Conservation (phyloP, 1,140 invertebrate species). For the Nasonia longicornis region DNA sequence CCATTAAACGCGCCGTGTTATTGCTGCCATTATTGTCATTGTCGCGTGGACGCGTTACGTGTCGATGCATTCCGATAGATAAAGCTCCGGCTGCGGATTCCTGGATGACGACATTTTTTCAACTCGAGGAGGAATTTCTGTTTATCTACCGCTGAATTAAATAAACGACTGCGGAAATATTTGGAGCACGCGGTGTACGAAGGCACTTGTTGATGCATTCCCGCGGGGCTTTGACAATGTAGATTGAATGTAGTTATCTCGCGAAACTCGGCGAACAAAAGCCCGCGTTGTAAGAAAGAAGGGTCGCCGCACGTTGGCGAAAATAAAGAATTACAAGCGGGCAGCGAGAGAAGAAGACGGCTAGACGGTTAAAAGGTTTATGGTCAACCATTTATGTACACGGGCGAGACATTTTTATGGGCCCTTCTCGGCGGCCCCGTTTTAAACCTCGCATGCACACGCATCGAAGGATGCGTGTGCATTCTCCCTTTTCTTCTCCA, state of each 20-base stretch:
- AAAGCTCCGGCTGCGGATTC: neutral
- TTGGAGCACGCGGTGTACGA: too few species aligned
- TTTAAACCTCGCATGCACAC: neutral
- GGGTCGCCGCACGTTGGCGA: neutral
- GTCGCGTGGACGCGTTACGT: neutral
- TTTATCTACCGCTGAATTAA: neutral
- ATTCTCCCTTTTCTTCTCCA: neutral
- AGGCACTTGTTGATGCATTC: too few species aligned
- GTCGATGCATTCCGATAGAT: slow-evolving; percentile 30
- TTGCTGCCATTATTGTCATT: slow-evolving; percentile 22
- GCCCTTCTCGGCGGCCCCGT: neutral
- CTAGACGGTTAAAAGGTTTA: slow-evolving; percentile 33
- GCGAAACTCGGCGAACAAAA: neutral
- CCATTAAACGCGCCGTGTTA: neutral
- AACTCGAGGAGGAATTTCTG: neutral
- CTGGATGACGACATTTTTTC: slow-evolving; percentile 15
- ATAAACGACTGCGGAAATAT: too few species aligned
- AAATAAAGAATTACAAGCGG: slow-evolving; percentile 18
- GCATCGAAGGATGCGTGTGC: neutral
- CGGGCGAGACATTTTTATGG: slow-evolving; percentile 40
- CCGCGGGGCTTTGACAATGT: too few species aligned
- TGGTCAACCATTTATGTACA: slow-evolving; percentile 7
- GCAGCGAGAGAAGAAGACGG: neutral
- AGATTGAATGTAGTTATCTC: neutral
- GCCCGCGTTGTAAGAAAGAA: neutral